Conservation (phyloP, 2,888 invertebrate species). For the Lasioglossum lativentre region DNA sequence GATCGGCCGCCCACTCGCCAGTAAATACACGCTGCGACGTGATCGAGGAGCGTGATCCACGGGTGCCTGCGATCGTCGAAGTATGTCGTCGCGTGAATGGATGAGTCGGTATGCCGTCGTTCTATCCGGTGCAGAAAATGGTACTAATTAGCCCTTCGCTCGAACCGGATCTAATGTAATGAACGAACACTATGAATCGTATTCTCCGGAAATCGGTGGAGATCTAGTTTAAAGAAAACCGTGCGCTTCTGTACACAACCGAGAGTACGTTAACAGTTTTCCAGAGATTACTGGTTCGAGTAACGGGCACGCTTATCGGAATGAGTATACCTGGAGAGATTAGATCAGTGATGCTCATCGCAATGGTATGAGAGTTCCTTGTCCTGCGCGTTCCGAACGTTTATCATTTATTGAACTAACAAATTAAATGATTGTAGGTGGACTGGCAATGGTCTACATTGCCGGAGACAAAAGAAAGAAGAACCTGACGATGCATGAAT, state of each 20-base stretch:
- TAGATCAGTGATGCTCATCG: conserved; percentile 50
- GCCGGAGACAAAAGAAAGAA: neutral
- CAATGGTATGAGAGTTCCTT: neutral
- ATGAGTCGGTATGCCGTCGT: conserved; percentile 34
- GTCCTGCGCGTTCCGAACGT: neutral
- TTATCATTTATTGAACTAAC: neutral
- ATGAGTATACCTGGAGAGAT: conserved; percentile 50
- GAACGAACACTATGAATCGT: neutral
- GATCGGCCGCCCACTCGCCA: conserved; percentile 43
- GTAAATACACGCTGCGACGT: conserved; percentile 39
- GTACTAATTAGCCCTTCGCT: neutral
- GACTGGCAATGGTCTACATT: neutral
- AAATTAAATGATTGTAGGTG: neutral
- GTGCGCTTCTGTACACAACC: neutral
- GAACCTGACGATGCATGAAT: neutral
- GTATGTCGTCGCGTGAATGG: conserved; percentile 61
- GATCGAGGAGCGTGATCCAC: conserved; percentile 48
- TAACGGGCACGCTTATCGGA: conserved; percentile 41
- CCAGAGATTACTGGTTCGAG: conserved; percentile 15
- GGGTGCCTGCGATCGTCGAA: conserved; percentile 38
- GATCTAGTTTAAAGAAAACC: neutral
- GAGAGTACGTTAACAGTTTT: neutral
- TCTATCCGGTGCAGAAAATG: conserved; percentile 2
- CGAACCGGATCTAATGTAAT: neutral
- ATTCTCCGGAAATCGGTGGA: neutral